Conservation (phyloP, 2,113 vertebrate genomes). For the Etia nguti region DNA sequence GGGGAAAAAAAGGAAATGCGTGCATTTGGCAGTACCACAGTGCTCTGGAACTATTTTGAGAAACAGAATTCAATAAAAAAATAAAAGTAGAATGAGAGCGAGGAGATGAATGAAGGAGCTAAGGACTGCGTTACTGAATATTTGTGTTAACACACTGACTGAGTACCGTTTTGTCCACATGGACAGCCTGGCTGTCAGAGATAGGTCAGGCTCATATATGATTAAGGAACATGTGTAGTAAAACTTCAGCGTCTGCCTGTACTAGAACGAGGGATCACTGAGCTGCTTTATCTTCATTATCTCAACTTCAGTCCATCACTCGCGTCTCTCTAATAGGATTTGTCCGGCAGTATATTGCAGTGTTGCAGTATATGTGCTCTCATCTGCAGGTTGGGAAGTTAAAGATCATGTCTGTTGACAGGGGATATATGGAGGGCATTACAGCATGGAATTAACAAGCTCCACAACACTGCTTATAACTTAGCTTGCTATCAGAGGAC, state of each 20-base stretch:
- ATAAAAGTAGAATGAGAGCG: not conserved
- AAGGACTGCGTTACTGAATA: not conserved
- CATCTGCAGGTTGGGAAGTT: constrained; percentile 57
- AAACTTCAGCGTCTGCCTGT: constrained; percentile 16
- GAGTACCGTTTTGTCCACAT: not conserved
- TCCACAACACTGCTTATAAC: constrained; percentile 39
- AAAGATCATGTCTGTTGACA: constrained; percentile 49
- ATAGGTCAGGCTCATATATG: not conserved
- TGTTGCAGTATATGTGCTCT: constrained; percentile 46
- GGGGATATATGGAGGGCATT: constrained; percentile 53
- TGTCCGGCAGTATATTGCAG: constrained; percentile 3
- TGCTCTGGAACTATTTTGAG: not conserved
- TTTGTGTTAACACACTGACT: not conserved
- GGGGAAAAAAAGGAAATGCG: accelerated
- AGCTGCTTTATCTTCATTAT: constrained; percentile 36
- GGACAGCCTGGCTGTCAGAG: not conserved
- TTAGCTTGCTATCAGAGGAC: constrained; percentile 16
- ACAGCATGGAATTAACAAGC: constrained; percentile 59
- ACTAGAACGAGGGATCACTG: not conserved
- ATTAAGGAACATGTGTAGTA: not conserved
- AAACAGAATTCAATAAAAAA: constrained; percentile 3
- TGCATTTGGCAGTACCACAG: not conserved
- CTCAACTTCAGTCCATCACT: constrained; percentile 26
- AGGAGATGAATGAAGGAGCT: not conserved
- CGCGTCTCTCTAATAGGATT: constrained; percentile 21